Base-by-base conservation (phyloP, 2,888 invertebrate genomes). In the Ectemnius cavifrons region DNA sequence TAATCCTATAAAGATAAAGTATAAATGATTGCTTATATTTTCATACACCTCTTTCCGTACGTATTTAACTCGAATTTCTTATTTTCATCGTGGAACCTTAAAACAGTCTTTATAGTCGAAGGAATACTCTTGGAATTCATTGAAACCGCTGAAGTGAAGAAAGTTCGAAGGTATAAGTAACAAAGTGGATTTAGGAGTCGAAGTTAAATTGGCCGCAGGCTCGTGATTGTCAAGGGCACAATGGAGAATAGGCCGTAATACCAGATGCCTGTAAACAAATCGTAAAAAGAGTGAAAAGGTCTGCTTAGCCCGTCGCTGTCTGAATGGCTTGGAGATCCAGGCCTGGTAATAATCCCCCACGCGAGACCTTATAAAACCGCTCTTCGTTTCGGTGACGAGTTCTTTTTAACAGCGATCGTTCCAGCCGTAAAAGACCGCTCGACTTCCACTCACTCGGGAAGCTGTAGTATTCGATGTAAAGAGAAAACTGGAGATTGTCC, bases 191-290 rank as follows among this genome's bases (percentile, higher is more conserved):
- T 37, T 37, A 37, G 37, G 37, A 37, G 37, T 6, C 8, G 71
- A 68, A 70, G 80, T 84, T 79, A 82, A 85, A 82, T 82, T 80
- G 79, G 78, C 77, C 61, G 58, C 73, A 73, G 63, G 56, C 67
- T 80, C 70, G 78, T 60, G 66, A 80, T 82, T 80, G 84, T 85
- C 82, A 82, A 81, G 77, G 77, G 83, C 75, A 82, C 84, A 82
- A 85, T 82, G 77, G 76, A 67, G 67, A 23, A 37, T 75, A 71
- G 77, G 78, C 75, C 75, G 86, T 37, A 37, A 37, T 37, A 37
- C 37, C 37, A 37, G 37, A 2, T 37, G 37, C 37, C 84, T 89
- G 89, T 89, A 89, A 89, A 89, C 89, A 89, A 89, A 89, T 89
- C 89, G 89, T 89, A 88, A 89, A 89, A 88, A 79, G 80, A 80